These are phyloP conservation scores for Arctocebus calabarensis DNA, from an alignment of 2,797 vertebrate genomes.

Conservation along the genomic window DNA sequence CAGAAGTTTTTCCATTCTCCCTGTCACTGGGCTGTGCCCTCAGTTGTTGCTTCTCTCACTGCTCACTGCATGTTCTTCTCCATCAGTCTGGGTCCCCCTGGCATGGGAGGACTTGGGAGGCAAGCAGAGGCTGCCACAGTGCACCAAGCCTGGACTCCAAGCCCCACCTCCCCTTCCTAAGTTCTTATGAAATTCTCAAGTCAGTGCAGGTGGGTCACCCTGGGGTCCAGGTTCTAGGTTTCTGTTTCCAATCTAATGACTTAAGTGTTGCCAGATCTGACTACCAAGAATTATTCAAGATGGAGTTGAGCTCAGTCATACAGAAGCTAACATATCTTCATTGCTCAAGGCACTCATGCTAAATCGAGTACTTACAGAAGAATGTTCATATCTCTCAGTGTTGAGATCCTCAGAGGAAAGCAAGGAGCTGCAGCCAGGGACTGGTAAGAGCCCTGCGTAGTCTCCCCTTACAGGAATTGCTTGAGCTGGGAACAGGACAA, in stretches of 20 bases:
- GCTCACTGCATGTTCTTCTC: neutral
- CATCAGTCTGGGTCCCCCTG: neutral
- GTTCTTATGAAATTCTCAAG: slow-evolving; percentile 20
- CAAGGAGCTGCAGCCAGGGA: neutral
- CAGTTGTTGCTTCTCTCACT: neutral
- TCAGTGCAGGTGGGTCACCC: neutral
- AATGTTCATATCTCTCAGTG: neutral
- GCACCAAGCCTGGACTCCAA: neutral
- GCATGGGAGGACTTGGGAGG: neutral
- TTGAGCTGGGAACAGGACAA: neutral
- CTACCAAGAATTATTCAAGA: neutral
- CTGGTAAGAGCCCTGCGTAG: neutral
- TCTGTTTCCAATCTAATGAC: slow-evolving; percentile 54
- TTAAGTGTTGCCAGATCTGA: neutral
- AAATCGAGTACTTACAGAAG: neutral
- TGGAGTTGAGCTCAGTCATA: neutral
- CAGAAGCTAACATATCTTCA: neutral
- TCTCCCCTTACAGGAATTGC: neutral
- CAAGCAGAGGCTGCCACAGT: neutral
- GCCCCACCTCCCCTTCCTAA: neutral
- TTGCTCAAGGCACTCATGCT: neutral
- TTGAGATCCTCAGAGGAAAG: neutral
- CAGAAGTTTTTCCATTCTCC: neutral
- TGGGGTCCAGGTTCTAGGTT: neutral
- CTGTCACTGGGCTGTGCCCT: neutral